Base-by-base conservation (phyloP, 2,797 vertebrate species). In the Phrynocephalus forsythii region DNA sequence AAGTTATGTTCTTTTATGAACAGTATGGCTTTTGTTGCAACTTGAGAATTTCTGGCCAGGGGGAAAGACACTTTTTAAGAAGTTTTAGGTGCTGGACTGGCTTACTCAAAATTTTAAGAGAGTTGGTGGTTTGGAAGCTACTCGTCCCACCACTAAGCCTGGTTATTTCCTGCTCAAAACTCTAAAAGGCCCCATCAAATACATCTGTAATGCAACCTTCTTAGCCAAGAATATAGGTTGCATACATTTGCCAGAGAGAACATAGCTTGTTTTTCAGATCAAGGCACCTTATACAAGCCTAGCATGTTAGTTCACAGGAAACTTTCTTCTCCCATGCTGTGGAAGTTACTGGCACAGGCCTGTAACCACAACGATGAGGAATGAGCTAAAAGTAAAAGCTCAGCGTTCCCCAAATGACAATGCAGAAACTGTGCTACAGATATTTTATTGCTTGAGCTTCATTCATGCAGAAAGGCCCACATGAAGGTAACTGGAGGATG, bases 211-310 rank as follows among this genome's bases (percentile, higher is more conserved):
- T 89, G 86, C 81, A 89, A 89, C 85, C 75, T 8, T 0, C 77
- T 69, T 85, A 78, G 86, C 73, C 0, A 0, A 88, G 90, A 85
- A 89, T 86, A 87, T n/a, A 75, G 93, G 90, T 11, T 85, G 76
- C 87, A 4, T 0, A 24, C 24, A 0, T 0, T 86, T 91, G 85
- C 88, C 85, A 92, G 80, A 50, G 87, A 81, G 89, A 94, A 90
- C 90, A 94, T 87, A 92, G 81, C 82, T 84, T 84, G 91, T 88
- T 94, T 95, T 95, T 95, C 92, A 95, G 82, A 87, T 83, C 69
- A 44, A 56, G 18, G 78, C 66, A 87, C 66, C 48, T 60, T 84
- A 82, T 89, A 77, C 0, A 0, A 80, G 81, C 48, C 81, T 92
- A 80, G 67, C 80, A 92, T 75, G 52, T 84, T 79, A 78, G 56